A percentile compares a stretch with the other conserved stretches of the same genome.
Conservation (phyloP, 1,140 invertebrate genomes). For the Drosophila nasuta region DNA sequence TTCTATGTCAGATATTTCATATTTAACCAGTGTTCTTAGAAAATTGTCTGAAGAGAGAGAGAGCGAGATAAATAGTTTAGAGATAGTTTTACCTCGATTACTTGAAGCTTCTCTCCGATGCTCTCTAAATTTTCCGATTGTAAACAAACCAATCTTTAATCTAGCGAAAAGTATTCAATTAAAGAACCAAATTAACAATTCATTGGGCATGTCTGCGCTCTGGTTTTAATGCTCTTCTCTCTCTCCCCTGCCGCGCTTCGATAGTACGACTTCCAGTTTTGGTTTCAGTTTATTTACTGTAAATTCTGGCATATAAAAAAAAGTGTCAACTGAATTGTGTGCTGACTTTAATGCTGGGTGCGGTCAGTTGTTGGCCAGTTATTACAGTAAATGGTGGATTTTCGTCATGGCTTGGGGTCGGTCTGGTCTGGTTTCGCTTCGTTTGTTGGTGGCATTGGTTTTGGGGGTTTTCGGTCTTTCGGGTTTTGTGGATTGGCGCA, state of each 20-base stretch:
- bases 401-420: background rate
- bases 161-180: background rate
- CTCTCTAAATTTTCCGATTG: background rate
- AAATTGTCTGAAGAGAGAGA: no score
- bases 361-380: slow-evolving; percentile 49
- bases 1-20: no score
- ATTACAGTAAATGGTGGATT: slow-evolving; percentile 55
- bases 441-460: background rate
- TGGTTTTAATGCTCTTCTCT: no score
- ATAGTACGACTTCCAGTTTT: background rate
- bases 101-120: background rate
- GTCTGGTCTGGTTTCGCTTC: background rate
- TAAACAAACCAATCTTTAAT: slow-evolving; percentile 1
- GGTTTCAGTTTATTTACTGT: slow-evolving; percentile 17
- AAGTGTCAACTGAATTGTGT: slow-evolving; percentile 69
- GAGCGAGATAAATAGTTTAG: no score
- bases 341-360: slow-evolving; percentile 54
- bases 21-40: no score
- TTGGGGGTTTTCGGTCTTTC: background rate
- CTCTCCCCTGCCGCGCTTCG: background rate
- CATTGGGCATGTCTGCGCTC: background rate
- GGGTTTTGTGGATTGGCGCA: slow-evolving; percentile 15
- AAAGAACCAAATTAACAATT: background rate
- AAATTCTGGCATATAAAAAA: slow-evolving; percentile 16
- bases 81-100: no score